Evolutionary conservation across 2,113 vertebrate genomes (phyloP).

Genomic region (Catharus fuscescens): DNA sequence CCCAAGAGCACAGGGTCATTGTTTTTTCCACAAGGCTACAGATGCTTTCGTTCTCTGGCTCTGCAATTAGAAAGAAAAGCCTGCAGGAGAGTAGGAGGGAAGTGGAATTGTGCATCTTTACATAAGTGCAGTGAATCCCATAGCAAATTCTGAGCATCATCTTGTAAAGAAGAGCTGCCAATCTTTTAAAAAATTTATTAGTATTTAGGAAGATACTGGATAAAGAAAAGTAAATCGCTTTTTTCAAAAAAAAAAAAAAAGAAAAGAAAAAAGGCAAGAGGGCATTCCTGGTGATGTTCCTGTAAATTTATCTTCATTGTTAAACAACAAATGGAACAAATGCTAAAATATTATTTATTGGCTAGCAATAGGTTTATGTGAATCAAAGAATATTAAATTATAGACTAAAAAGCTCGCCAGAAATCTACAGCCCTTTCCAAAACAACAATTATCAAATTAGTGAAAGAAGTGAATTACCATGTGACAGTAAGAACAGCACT

Average conservation of each 20-base stretch:
- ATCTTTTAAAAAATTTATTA: not conserved
- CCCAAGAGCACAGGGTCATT: not conserved
- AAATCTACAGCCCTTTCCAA: not conserved
- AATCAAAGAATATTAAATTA: constrained; percentile 19
- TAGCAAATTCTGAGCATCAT: not conserved
- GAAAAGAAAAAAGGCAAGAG: not conserved
- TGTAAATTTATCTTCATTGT: constrained; percentile 7
- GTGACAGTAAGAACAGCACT: not conserved
- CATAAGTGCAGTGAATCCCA: not conserved
- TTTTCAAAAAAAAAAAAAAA: too few relatives aligned
- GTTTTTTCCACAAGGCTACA: not conserved
- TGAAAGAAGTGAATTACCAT: not conserved
- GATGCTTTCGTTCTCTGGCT: not conserved
- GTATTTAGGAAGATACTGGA: not conserved
- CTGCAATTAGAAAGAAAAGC: not conserved
- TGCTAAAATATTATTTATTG: not conserved
- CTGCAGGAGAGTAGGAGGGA: not conserved
- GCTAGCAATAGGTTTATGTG: not conserved
- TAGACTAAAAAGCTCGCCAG: not conserved
- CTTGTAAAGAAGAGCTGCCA: not conserved
- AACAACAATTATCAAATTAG: constrained; percentile 25
- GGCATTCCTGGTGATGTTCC: not conserved
- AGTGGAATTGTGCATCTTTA: not conserved
- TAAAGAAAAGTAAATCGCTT: not conserved
- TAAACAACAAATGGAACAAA: constrained; percentile 10